Percentiles rank a stretch among this genome's conserved stretches.
Evolutionary conservation across 2,888 invertebrate species (phyloP).

Genomic region (Malthinus seriepunctatus): DNA sequence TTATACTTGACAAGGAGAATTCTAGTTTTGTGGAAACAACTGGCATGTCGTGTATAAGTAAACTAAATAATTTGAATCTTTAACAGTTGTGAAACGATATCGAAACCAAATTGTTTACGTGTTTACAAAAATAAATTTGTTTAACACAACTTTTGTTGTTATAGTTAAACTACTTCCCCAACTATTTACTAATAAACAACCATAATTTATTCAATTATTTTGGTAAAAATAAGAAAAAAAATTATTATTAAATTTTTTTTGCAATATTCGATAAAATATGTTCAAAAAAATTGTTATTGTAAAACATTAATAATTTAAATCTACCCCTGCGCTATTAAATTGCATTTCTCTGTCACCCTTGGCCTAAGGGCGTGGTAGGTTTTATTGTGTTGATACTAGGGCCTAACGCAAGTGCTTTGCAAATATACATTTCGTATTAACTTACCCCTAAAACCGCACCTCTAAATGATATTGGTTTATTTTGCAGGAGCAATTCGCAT

Average conservation of each 20-base stretch:
- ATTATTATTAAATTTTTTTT: no score
- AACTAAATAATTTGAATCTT: constrained; percentile 10
- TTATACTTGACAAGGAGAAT: constrained; percentile 16
- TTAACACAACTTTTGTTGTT: no score
- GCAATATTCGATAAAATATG: no score
- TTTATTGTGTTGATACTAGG: constrained; percentile 50
- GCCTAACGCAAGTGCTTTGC: constrained; percentile 51
- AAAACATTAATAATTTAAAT: constrained; percentile 32
- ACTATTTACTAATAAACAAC: no score
- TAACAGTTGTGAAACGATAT: no score
- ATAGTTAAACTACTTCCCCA: no score
- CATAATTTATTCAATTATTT: no score
- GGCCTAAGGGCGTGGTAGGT: constrained; percentile 42
- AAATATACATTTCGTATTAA: constrained; percentile 52
- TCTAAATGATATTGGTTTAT: constrained; percentile 45
- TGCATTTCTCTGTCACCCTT: constrained; percentile 46
- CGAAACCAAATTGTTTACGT: no score
- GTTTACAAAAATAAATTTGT: no score
- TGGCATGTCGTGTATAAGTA: constrained; percentile 26
- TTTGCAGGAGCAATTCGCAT: constrained; percentile 39
- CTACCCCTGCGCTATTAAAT: constrained; percentile 42
- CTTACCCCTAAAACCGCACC: constrained; percentile 44
- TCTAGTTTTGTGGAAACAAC: constrained; percentile 15
- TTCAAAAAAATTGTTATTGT: constrained; percentile 7
- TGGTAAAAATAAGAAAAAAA: no score